These are phyloP conservation scores for Penaeus monodon DNA, from an alignment of 2,888 invertebrate genomes.

Conservation along the genomic window DNA sequence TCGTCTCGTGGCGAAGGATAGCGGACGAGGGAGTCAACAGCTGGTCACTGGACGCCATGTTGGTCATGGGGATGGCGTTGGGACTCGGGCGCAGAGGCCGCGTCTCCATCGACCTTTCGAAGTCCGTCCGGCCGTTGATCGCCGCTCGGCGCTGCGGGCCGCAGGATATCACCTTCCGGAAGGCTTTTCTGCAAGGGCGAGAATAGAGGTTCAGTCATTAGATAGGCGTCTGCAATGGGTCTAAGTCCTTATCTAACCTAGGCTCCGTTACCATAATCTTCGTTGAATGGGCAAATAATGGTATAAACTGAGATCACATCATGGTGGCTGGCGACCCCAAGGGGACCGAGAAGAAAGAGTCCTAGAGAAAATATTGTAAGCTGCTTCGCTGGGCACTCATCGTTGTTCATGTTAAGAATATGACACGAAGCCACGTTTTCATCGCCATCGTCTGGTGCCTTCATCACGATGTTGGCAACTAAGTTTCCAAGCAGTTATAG, in stretches of 20 bases:
- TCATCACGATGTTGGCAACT: no score
- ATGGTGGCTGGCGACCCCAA: no score
- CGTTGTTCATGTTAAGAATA: no score
- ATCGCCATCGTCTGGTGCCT: no score
- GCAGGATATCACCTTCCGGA: constrained; percentile 63
- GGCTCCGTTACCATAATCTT: not conserved
- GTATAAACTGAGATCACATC: no score
- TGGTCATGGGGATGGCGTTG: constrained; percentile 40
- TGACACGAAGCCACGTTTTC: no score
- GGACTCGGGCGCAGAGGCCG: constrained; percentile 36
- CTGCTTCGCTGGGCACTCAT: no score
- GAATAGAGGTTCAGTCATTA: not conserved
- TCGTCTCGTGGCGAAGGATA: not conserved
- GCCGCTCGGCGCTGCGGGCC: constrained; percentile 44
- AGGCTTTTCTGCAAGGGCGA: constrained; percentile 56
- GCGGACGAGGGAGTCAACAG: constrained; percentile 17
- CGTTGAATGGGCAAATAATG: not conserved
- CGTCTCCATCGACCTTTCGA: constrained; percentile 38
- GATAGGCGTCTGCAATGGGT: not conserved
- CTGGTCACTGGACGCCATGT: constrained; percentile 19
- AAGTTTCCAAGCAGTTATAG: no score
- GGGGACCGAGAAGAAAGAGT: no score
- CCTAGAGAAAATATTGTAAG: no score
- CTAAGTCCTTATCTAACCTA: not conserved
- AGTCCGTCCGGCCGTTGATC: constrained; percentile 45